phyloP scores from a whole-genome alignment of 2,113 vertebrate genomes.

The Archocentrus centrarchus region DNA sequence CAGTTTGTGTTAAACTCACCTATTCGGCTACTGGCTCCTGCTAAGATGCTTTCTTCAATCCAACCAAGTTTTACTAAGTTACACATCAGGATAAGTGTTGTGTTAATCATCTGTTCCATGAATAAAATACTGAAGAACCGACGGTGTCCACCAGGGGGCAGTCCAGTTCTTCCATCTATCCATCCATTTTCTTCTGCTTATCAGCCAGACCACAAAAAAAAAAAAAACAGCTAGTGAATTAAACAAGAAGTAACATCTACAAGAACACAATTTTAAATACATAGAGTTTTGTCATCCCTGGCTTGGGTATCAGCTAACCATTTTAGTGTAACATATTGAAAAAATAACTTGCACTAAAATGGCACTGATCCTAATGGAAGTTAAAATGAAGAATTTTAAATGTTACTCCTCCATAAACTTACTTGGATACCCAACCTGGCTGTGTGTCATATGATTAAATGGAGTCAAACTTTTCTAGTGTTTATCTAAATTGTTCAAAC shows the following conservation, averaged over 20 bases:
- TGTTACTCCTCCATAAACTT: background rate
- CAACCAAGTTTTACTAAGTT: background rate
- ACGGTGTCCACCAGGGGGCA: slow-evolving; percentile 31
- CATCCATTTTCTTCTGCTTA: too few relatives aligned
- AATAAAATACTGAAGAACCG: too few relatives aligned
- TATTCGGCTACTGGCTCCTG: accelerated
- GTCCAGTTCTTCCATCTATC: background rate
- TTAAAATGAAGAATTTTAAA: background rate
- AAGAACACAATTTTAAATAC: background rate
- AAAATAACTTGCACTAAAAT: background rate
- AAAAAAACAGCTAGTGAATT: background rate
- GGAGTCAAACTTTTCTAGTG: background rate
- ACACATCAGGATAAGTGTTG: background rate
- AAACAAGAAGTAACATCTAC: too few relatives aligned
- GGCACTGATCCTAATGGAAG: background rate
- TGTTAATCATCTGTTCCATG: background rate
- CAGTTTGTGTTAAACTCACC: background rate
- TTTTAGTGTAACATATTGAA: background rate
- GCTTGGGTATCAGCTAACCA: background rate
- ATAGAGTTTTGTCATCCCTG: background rate
- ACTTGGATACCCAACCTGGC: background rate
- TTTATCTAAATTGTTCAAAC: background rate
- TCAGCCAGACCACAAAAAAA: too few relatives aligned
- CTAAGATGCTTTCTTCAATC: background rate
- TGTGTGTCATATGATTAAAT: background rate